Conservation (phyloP, 64 coral and sea anemone genomes). For the Stichodactyla helianthus region DNA sequence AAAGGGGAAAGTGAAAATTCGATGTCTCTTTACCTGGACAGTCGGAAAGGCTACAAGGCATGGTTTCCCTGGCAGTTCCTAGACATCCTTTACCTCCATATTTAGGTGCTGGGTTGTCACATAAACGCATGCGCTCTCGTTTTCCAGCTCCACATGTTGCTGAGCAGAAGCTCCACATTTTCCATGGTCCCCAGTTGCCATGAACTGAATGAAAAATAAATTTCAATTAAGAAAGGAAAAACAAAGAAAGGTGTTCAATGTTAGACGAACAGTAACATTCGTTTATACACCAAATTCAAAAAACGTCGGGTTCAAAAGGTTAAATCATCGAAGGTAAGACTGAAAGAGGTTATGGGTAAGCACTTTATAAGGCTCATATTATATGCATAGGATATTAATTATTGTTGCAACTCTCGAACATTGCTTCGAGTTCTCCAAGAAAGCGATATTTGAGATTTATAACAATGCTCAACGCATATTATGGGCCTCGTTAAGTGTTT, state of each 20-base stretch:
- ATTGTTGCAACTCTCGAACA: too few species aligned
- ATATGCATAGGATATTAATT: too few species aligned
- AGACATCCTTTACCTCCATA: constrained; percentile 75
- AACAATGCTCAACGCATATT: too few species aligned
- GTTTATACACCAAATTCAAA: too few species aligned
- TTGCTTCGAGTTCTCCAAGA: too few species aligned
- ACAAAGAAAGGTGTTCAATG: background rate
- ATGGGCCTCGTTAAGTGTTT: too few species aligned
- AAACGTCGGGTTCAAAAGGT: too few species aligned
- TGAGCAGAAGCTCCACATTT: constrained; percentile 96
- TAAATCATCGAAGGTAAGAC: too few species aligned
- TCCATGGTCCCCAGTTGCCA: constrained; percentile 91
- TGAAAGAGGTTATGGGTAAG: too few species aligned
- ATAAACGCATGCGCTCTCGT: constrained; percentile 81
- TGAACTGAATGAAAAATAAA: constrained; percentile 45
- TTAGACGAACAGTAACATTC: background rate
- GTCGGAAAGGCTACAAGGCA: constrained; percentile 89
- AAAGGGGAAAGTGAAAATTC: background rate
- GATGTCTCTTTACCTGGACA: constrained; percentile 67
- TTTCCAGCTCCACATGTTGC: constrained; percentile 89
- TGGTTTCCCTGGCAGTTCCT: constrained; percentile 70
- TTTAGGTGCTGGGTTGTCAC: constrained; percentile 78
- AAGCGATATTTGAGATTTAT: too few species aligned
- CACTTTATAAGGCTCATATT: too few species aligned
- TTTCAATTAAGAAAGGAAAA: background rate